Evolutionary conservation across 2,888 invertebrate species (phyloP), one percentile per base, ranked within the genome.

Genomic region (Lasioglossum lativentre): DNA sequence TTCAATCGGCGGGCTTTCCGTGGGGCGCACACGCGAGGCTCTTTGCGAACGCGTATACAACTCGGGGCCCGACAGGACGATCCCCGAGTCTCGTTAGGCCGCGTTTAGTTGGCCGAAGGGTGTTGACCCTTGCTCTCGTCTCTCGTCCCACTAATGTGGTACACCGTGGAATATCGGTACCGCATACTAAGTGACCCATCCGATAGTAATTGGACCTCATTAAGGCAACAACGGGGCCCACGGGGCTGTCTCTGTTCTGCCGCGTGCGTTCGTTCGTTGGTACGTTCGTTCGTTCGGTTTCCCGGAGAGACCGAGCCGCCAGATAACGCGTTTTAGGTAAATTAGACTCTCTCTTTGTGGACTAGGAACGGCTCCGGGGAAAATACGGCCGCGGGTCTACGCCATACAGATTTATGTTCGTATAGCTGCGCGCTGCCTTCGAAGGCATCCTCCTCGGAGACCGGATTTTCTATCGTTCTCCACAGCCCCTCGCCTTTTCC

Each of bases 201-300:
- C 92, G 93, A 93, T 93, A 91, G 92, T 93, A 93, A 93, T 94
- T 93, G 93, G 93, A 92, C 90, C 91, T 93, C 93, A 93, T 94
- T 93, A 93, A 93, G 92, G 90, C 93, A 92, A 92, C 93, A 92
- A 93, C 93, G 90, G 86, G 76, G 86, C 73, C 77, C 73, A 91
- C 90, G 88, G 89, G 87, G 87, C 81, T 91, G 88, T 88, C 86
- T 86, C 86, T 82, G 72, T 83, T 84, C 75, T 86, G 71, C 80
- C 84, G 70, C 40, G n/a, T 23, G 87, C 86, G 82, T 45, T 85
- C 82, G 4, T n/a, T 56, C n/a, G 10, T 56, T n/a, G 16, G 45
- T 45, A 16, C n/a, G 52, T 56, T 56, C 52, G 52, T 56, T 56
- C 56, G 56, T n/a, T 88, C 79, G 63, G 52, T 88, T 89, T 87